Base-by-base conservation (phyloP, 1,140 invertebrate species). In the Tetramorium alpestre region DNA sequence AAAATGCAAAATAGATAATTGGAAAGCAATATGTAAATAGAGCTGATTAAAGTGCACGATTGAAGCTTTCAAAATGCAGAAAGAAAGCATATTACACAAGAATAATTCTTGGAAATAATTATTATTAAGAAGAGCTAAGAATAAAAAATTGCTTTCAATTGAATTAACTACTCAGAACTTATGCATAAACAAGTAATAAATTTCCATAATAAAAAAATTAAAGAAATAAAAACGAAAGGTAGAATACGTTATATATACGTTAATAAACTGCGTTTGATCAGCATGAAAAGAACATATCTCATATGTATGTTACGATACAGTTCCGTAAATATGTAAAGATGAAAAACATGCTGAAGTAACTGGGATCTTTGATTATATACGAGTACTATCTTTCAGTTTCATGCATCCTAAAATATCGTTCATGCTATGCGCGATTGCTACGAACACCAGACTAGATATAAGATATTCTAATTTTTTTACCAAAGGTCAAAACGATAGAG, bases 331-430 rank as follows among this genome's bases (percentile, higher is more conserved):
- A 47, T 33, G 13, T 25, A 65, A 22, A 22, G n/a, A 44, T 41
- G 3, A 11, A 54, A 54, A 81, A 54, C 77, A 81, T 81, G 47
- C 77, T 69, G n/a, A 69, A 54, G 64, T 67, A 49, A 33, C 18
- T 75, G 72, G 0, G 11, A 54, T 25, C 38, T 25, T 16, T 16
- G 28, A 67, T 80, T 25, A 13, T 13, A n/a, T 41, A 41, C 13
- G 3, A 75, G 13, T 76, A 49, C 25, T 49, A 77, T 41, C 47
- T 67, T 8, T 69, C 10, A 38, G 3, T 67, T 67, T 54, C 77
- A 81, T 81, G 77, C 77, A 69, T 51, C n/a, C 28, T 41, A 81
- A 81, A 54, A 25, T 69, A 70, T 25, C 64, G n/a, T 69, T 69
- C 77, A 80, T 80, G 76, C 76, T 60, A 18, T 62, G 25, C 58